These are phyloP conservation scores for Eutrigla gurnardus DNA, from an alignment of 2,797 vertebrate genomes.

Conservation along the genomic window DNA sequence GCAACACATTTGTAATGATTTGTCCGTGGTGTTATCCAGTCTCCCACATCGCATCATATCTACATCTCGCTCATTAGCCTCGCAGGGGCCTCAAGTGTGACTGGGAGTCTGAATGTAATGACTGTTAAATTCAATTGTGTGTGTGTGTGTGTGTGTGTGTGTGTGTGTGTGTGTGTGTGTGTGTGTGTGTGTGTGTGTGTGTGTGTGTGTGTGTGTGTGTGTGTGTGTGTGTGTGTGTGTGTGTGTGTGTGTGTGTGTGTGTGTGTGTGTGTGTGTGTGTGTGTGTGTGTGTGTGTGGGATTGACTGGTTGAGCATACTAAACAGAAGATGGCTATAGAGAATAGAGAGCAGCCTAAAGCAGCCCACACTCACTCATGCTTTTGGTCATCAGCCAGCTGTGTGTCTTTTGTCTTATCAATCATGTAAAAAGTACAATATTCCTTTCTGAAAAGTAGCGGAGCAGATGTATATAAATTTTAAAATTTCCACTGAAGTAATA, in stretches of 20 bases:
- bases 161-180: conserved; percentile 63
- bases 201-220: conserved; percentile 64
- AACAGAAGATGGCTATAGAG: conserved; percentile 33
- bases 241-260: conserved; percentile 40
- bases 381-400: conserved; percentile 41
- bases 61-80: conserved; percentile 42
- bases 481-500: neutral
- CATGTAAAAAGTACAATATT: neutral
- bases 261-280: conserved; percentile 45
- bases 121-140: conserved; percentile 57
- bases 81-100: conserved; percentile 28
- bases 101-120: conserved; percentile 42
- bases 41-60: conserved; percentile 49
- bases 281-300: conserved; percentile 41
- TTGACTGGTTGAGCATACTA: conserved; percentile 42
- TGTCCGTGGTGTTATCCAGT: conserved; percentile 22
- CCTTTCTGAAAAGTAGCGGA: neutral
- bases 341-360: conserved; percentile 38
- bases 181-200: conserved; percentile 51
- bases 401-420: neutral
- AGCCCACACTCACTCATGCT: conserved; percentile 20
- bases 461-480: neutral
- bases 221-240: conserved; percentile 66
- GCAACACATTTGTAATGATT: conserved; percentile 3
- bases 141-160: conserved; percentile 64